Evolutionary conservation across 2,888 invertebrate genomes (phyloP), one percentile per base, ranked within the genome.

Genomic region (Leucophenga maculata): DNA sequence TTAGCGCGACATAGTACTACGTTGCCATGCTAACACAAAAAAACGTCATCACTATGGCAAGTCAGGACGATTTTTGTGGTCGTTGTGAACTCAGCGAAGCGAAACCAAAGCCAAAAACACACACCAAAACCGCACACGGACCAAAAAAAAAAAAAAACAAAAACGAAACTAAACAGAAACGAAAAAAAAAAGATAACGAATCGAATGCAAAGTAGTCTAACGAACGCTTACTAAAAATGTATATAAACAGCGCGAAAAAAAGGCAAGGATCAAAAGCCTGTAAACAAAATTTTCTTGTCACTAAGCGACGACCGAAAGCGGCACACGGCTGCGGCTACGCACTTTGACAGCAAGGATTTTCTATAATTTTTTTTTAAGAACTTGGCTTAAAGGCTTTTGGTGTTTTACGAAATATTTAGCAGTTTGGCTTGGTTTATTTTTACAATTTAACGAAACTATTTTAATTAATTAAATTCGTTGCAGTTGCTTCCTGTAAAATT

Each of bases 21-120:
- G 85, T 83, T 83, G 83, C 85, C 80, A 83, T 85, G 72, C 78
- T 77, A 78, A 71, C 71, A 69, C 55, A 54, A 26, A 26, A 54
- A 67, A 69, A 77, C 74, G 74, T 72, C 77, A 77, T 78, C 74
- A 70, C 64, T 72, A 72, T 57, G 74, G 78, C 68, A 77, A 80
- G 68, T 77, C 72, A 79, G 78, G 71, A 77, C 39, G 39, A 11
- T 39, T 39, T 39, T 8, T 39, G 39, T 39, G 39, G 39, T 39
- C 11, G 71, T 26, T 26, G 26, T 26, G 26, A 44, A 31, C 44
- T 22, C n/a, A 59, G 48, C 68, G 55, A 31, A 8, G 48, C 59
- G n/a, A 4, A 52, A n/a, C 73, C 52, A 54, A 68, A 80, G 65
- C 74, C 69, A 69, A 65, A 68, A 64, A 65, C 70, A 57, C 73